These are phyloP conservation scores for Radopholus similis DNA, from an alignment of 1,140 invertebrate genomes.

Conservation along the genomic window DNA sequence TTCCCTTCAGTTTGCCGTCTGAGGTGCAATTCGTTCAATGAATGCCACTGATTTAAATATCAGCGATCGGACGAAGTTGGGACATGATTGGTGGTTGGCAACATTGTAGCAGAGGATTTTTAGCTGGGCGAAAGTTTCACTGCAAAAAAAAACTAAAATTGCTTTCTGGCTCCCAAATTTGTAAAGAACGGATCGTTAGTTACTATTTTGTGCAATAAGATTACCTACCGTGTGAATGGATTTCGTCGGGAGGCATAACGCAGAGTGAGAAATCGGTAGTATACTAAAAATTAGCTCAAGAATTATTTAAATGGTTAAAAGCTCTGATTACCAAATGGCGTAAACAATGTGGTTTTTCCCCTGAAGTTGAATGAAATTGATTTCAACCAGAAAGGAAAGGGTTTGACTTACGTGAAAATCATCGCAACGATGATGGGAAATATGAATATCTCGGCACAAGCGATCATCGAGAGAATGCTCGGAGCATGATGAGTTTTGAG, in stretches of 20 bases:
- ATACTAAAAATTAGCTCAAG: too few species aligned
- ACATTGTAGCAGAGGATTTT: slow-evolving; percentile 20
- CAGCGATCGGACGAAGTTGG: slow-evolving; percentile 22
- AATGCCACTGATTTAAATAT: slow-evolving; percentile 27
- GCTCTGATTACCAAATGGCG: slow-evolving; percentile 77
- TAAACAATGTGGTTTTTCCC: slow-evolving; percentile 62
- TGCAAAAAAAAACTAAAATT: slow-evolving; percentile 2
- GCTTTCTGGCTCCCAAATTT: neutral
- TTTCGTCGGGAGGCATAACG: slow-evolving; percentile 86
- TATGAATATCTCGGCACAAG: slow-evolving; percentile 83
- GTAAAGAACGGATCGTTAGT: neutral
- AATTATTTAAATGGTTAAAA: too few species aligned
- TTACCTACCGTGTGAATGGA: slow-evolving; percentile 73
- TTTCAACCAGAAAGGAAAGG: neutral
- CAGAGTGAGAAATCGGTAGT: slow-evolving; percentile 85
- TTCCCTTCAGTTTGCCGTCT: too few species aligned
- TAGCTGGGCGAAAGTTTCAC: slow-evolving; percentile 28
- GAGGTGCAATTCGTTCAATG: slow-evolving; percentile 35
- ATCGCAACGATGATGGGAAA: slow-evolving; percentile 80
- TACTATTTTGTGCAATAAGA: neutral
- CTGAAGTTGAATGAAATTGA: slow-evolving; percentile 3
- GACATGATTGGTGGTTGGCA: slow-evolving; percentile 30
- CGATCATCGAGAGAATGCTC: slow-evolving; percentile 77
- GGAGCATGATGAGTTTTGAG: slow-evolving; percentile 72
- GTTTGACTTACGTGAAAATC: slow-evolving; percentile 82